Evolutionary conservation across 2,113 vertebrate genomes (phyloP).

Genomic region (Antennarius striatus): DNA sequence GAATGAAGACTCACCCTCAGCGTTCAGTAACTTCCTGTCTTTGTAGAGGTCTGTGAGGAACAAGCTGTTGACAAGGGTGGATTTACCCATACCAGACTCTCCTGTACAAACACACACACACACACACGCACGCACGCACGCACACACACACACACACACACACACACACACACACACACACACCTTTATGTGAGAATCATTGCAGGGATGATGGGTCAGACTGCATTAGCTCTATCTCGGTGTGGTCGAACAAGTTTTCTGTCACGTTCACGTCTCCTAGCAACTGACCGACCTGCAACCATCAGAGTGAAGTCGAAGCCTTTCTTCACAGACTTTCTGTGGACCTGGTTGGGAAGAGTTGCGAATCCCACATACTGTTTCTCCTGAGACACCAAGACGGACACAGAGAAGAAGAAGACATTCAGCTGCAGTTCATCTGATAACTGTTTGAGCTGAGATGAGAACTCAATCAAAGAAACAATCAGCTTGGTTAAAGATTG

Average conservation of each 20-base stretch:
- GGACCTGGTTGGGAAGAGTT: slow-evolving; percentile 96
- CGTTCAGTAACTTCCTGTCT: slow-evolving; percentile 96
- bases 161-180: slow-evolving; percentile 7
- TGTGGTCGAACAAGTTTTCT: not conserved
- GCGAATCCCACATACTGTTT: slow-evolving; percentile 99
- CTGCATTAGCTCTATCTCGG: too few species aligned
- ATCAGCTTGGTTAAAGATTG: not conserved
- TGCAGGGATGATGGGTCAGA: not conserved
- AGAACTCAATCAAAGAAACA: not conserved
- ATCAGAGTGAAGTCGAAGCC: slow-evolving; percentile 98
- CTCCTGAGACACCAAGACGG: slow-evolving; percentile 78
- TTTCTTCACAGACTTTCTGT: slow-evolving; percentile 98
- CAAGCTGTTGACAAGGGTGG: slow-evolving; percentile 96
- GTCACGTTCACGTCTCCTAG: not conserved
- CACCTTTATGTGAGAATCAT: not conserved
- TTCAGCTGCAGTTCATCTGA: slow-evolving; percentile 1
- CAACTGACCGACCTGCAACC: slow-evolving; percentile 88
- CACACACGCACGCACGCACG: slow-evolving; percentile 15
- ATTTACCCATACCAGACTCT: slow-evolving; percentile 97
- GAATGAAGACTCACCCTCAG: slow-evolving; percentile 86
- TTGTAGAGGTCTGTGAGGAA: slow-evolving; percentile 99
- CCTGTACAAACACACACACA: slow-evolving; percentile 76
- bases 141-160: slow-evolving; percentile 26
- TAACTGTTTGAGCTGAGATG: not conserved
- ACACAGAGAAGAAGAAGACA: slow-evolving; percentile 18